Evolutionary conservation across 2,113 vertebrate species (phyloP).

Genomic region (Eudyptes chrysolophus): DNA sequence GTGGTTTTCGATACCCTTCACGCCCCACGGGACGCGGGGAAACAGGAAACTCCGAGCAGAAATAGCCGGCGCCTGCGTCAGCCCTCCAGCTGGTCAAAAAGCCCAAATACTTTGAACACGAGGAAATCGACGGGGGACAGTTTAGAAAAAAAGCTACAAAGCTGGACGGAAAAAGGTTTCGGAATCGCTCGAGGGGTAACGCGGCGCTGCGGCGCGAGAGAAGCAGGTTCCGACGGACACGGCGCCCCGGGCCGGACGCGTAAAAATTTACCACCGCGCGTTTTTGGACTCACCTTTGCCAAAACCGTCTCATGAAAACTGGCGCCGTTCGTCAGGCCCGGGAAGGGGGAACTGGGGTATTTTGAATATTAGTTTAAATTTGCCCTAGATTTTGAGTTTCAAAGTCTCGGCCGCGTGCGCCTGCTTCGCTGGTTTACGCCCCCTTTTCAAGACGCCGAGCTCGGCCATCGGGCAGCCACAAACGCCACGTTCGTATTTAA

Average conservation of each 20-base stretch:
- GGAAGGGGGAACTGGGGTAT: rapidly evolving
- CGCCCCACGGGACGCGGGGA: neutral
- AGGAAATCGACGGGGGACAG: neutral
- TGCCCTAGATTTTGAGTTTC: neutral
- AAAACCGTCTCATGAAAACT: neutral
- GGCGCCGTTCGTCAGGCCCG: rapidly evolving
- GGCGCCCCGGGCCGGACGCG: rapidly evolving
- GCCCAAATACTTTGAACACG: no score
- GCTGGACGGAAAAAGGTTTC: neutral
- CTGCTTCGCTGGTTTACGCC: neutral
- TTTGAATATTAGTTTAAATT: neutral
- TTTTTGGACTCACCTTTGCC: neutral
- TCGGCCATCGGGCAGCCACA: rapidly evolving
- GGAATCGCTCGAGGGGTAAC: no score
- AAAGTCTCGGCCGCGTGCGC: rapidly evolving
- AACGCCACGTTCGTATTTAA: rapidly evolving
- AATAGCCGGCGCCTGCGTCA: neutral
- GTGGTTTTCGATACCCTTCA: neutral
- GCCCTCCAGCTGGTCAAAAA: neutral
- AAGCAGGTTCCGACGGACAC: neutral
- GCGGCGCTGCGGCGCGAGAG: rapidly evolving
- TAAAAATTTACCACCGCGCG: rapidly evolving
- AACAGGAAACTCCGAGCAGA: neutral
- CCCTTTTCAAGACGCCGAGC: rapidly evolving
- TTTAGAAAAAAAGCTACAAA: neutral